Evolutionary conservation across 92 coral and sea anemone genomes (phyloP).

Genomic region (Parazoanthus swiftii): DNA sequence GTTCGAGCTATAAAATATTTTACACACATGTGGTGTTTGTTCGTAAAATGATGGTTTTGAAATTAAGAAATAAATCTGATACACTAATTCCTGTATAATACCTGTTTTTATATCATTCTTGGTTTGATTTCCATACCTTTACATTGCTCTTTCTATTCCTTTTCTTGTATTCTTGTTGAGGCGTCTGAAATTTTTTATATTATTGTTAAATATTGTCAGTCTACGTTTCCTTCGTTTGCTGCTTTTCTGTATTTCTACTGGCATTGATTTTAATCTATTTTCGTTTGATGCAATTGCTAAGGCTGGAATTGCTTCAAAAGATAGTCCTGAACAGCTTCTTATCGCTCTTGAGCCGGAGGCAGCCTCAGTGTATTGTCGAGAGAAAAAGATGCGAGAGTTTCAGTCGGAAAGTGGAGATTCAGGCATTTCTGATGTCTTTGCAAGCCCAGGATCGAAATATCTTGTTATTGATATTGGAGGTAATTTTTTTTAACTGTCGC

Average conservation of each 20-base stretch:
- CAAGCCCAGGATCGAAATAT: slow-evolving; percentile 4
- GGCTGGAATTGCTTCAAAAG: slow-evolving; percentile 40
- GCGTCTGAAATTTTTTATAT: too few relatives aligned
- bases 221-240: too few relatives aligned
- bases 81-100: too few relatives aligned
- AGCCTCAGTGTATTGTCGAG: slow-evolving; percentile 10
- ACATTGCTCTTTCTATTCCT: too few relatives aligned
- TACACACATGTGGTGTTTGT: too few relatives aligned
- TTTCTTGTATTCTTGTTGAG: too few relatives aligned
- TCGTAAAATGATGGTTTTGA: too few relatives aligned
- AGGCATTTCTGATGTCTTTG: slow-evolving; percentile 15
- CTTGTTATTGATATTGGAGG: slow-evolving; percentile 45
- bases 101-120: too few relatives aligned
- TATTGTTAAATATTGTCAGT: too few relatives aligned
- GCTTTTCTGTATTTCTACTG: background rate
- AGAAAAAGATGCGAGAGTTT: slow-evolving; percentile 38
- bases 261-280: background rate
- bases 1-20: too few relatives aligned
- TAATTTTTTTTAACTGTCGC: background rate
- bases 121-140: too few relatives aligned
- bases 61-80: too few relatives aligned
- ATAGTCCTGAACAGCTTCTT: slow-evolving; percentile 20
- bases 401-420: slow-evolving; percentile 21
- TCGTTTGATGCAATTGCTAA: background rate
- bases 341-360: slow-evolving; percentile 25